Conservation (phyloP, 2,113 vertebrate genomes). For the Proteles cristata region DNA sequence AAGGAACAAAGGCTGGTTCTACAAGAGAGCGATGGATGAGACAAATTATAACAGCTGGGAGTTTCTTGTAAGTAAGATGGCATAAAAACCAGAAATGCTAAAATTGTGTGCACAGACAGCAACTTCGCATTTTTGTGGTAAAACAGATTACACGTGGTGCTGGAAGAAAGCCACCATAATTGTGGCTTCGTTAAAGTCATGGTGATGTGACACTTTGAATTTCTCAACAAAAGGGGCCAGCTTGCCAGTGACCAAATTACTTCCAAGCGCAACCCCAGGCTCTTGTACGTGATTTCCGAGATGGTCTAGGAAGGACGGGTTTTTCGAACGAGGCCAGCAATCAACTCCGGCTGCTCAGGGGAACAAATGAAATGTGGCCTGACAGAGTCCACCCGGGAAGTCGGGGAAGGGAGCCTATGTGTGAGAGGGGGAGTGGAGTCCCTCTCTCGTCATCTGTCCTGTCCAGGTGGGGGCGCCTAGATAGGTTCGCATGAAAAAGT, state of each 20-base stretch:
- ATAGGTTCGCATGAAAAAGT: background rate
- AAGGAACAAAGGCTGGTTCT: slow-evolving; percentile 89
- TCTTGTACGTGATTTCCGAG: slow-evolving; percentile 77
- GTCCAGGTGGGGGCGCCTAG: background rate
- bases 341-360: slow-evolving; percentile 62
- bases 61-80: slow-evolving; percentile 87
- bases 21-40: slow-evolving; percentile 87
- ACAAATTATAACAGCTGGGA: slow-evolving; percentile 91
- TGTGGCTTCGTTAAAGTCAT: slow-evolving; percentile 79
- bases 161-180: slow-evolving; percentile 81
- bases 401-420: background rate
- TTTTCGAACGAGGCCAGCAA: slow-evolving; percentile 69
- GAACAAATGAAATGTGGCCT: slow-evolving; percentile 43
- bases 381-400: background rate
- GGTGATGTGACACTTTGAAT: slow-evolving; percentile 81
- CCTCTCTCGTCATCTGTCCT: background rate
- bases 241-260: slow-evolving; percentile 82
- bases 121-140: slow-evolving; percentile 76
- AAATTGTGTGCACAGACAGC: slow-evolving; percentile 85
- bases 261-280: slow-evolving; percentile 68
- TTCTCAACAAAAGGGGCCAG: slow-evolving; percentile 76
- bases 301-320: slow-evolving; percentile 77
- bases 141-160: slow-evolving; percentile 77
- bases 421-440: background rate
- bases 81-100: slow-evolving; percentile 86